Percentiles rank a stretch among this genome's conserved stretches.
phyloP scores from a whole-genome alignment of 2,888 invertebrate genomes.

The Petrolisthes cinctipes region DNA sequence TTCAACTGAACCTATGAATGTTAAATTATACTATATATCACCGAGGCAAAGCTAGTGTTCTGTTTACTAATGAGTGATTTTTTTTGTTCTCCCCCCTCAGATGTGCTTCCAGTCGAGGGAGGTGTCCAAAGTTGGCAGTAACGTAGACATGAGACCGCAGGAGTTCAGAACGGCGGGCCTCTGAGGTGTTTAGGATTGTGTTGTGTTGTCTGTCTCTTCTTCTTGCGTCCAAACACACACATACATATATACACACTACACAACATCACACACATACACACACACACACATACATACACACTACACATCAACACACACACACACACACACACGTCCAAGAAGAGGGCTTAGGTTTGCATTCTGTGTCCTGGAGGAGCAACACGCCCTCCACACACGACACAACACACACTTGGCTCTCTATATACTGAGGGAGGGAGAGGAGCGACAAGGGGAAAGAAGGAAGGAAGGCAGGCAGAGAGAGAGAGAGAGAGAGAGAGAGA shows the following conservation, averaged over 20 bases:
- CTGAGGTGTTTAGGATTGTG: neutral
- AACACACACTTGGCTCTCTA: too few species aligned
- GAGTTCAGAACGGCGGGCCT: conserved; percentile 46
- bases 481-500: neutral
- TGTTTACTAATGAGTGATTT: neutral
- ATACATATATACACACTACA: neutral
- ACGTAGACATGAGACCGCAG: conserved; percentile 25
- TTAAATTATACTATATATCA: too few species aligned
- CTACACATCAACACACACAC: neutral
- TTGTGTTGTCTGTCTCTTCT: neutral
- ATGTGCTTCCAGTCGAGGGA: conserved; percentile 47
- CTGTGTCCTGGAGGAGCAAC: too few species aligned
- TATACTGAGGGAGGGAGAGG: too few species aligned
- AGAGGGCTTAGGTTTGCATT: too few species aligned
- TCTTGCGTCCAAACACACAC: neutral
- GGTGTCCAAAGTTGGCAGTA: conserved; percentile 34
- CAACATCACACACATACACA: neutral
- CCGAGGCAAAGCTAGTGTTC: too few species aligned
- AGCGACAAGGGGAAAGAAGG: too few species aligned
- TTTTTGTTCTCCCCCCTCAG: conserved; percentile 32
- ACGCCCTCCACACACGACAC: too few species aligned
- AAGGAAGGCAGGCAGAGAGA: neutral
- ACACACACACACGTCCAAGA: too few species aligned
- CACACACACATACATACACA: neutral
- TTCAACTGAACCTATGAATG: too few species aligned